Base-by-base conservation (phyloP, 2,888 invertebrate species). In the Melieria crassipennis region DNA sequence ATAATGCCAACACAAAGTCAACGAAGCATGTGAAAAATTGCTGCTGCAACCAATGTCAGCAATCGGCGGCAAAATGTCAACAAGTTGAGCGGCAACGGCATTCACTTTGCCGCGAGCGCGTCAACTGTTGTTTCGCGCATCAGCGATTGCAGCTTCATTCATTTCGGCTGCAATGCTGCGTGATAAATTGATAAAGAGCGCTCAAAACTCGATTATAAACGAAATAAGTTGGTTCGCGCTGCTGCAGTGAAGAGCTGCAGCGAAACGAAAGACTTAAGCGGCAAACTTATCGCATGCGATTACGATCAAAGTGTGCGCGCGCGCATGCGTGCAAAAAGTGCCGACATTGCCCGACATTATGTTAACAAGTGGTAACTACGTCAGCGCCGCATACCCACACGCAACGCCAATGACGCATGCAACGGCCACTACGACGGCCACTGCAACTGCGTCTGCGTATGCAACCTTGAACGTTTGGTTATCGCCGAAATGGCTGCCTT, bases 311-410 rank as follows among this genome's bases (percentile, higher is more conserved):
- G 52, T 60, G 66, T 42, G 66, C 66, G 58, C 60, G 61, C 61
- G 67, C 46, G 50, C 60, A 62, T 11, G 62, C 69, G 50, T 62
- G 62, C 62, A 69, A 71, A 70, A 79, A 80, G 78, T 81, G 81
- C 81, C 81, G 79, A 81, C 81, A 79, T 76, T 81, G 79, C 81
- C 81, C 81, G 79, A 81, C 81, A 79, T 76, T 81, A 79, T 81
- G 81, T 82, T 82, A 82, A 82, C 82, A 82, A 81, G 82, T 79
- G 79, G 79, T 81, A 82, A 82, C 81, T 61, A 69, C 65, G 62
- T 80, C 78, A 78, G 77, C 79, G 70, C 75, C 71, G 78, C 77
- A 78, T 79, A 78, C 78, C n/a, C 52, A 52, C 13, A n/a, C 52
- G 7, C 11, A 13, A n/a, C 9, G 69, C 62, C 56, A 62, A 69